These are phyloP conservation scores for Catharus minimus DNA, from an alignment of 2,113 vertebrate genomes.

Conservation along the genomic window DNA sequence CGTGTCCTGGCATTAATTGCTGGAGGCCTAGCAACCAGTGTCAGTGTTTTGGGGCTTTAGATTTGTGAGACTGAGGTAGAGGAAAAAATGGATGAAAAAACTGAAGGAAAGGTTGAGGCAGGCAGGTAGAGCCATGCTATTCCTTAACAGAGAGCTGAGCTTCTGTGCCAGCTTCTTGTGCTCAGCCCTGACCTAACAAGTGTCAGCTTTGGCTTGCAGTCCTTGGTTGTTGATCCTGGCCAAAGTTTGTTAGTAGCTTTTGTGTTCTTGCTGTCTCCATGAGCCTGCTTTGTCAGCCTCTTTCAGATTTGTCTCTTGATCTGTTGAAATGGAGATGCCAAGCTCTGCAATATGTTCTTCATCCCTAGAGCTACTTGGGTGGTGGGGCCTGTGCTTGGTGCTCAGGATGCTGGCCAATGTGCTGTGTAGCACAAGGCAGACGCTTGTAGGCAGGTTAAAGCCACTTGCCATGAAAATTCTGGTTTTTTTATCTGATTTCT, in stretches of 20 bases:
- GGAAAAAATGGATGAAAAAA: neutral
- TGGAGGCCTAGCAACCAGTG: neutral
- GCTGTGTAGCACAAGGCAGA: neutral
- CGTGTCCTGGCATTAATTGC: fast-evolving
- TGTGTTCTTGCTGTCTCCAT: neutral
- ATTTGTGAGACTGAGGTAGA: neutral
- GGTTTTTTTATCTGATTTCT: neutral
- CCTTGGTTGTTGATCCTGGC: neutral
- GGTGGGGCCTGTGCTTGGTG: neutral
- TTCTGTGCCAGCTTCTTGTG: neutral
- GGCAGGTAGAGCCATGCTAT: neutral
- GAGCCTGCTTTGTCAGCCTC: neutral
- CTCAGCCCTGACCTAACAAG: neutral
- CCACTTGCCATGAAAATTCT: neutral
- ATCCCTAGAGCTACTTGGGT: neutral
- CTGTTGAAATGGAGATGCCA: neutral
- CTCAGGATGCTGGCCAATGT: neutral
- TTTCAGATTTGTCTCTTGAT: neutral
- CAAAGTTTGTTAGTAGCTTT: neutral
- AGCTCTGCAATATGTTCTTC: neutral
- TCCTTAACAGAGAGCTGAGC: neutral
- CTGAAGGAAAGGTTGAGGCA: neutral
- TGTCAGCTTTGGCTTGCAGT: neutral
- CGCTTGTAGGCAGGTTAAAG: neutral
- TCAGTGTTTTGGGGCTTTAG: neutral